phyloP scores from a whole-genome alignment of 2,888 invertebrate species.

The Choristoneura rosaceana region DNA sequence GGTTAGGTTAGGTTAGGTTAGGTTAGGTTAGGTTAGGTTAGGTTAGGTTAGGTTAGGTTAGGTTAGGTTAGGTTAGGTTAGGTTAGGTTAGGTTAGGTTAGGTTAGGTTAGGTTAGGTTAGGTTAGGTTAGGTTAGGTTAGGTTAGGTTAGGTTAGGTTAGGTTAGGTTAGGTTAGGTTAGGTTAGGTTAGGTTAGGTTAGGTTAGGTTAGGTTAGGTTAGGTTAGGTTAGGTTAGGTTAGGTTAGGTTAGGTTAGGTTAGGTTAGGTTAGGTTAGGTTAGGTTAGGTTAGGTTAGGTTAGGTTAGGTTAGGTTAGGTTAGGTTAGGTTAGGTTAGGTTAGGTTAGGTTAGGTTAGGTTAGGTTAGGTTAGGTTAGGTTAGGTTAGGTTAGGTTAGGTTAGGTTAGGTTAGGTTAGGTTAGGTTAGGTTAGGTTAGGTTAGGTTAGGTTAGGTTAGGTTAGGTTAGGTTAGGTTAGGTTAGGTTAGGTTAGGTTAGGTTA shows the following conservation, averaged over 20 bases:
- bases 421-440: slow-evolving; percentile 45
- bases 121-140: slow-evolving; percentile 48
- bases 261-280: slow-evolving; percentile 31
- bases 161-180: slow-evolving; percentile 47
- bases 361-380: slow-evolving; percentile 13
- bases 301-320: slow-evolving; percentile 25
- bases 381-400: slow-evolving; percentile 42
- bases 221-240: slow-evolving; percentile 33
- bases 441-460: slow-evolving; percentile 43
- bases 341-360: slow-evolving; percentile 33
- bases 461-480: slow-evolving; percentile 41
- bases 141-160: slow-evolving; percentile 48
- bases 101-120: slow-evolving; percentile 46
- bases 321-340: slow-evolving; percentile 26
- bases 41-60: slow-evolving; percentile 43
- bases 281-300: slow-evolving; percentile 29
- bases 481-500: slow-evolving; percentile 31
- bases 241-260: slow-evolving; percentile 25
- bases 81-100: slow-evolving; percentile 46
- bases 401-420: slow-evolving; percentile 43
- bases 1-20: slow-evolving; percentile 45
- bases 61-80: slow-evolving; percentile 43
- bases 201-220: slow-evolving; percentile 44
- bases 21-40: slow-evolving; percentile 38
- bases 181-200: slow-evolving; percentile 35